A percentile compares a stretch with the other conserved stretches of the same genome.
Evolutionary conservation across 2,888 invertebrate species (phyloP).

Genomic region (Amblyjoppa fuscipennis): DNA sequence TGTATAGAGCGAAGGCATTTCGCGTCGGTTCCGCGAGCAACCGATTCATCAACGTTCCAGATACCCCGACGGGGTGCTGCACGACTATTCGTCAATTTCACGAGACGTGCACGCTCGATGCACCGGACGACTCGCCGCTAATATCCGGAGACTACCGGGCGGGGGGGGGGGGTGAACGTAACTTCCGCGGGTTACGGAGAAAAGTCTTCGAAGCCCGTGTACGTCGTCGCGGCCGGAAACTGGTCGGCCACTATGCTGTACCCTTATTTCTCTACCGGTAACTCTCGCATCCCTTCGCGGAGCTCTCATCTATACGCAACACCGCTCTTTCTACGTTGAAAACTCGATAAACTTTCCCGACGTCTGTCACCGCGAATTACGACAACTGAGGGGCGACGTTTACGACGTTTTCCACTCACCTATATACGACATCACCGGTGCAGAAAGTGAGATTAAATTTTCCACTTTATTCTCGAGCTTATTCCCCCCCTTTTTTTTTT

Average conservation of each 20-base stretch:
- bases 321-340: conserved; percentile 35
- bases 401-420: conserved; percentile 42
- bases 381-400: conserved; percentile 27
- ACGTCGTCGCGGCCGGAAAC: conserved; percentile 58
- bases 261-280: conserved; percentile 8
- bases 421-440: background rate
- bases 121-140: conserved; percentile 72
- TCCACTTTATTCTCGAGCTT: conserved; percentile 7
- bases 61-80: conserved; percentile 65
- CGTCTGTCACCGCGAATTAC: conserved; percentile 62
- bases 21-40: conserved; percentile 51
- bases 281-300: conserved; percentile 22
- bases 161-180: conserved; percentile 20
- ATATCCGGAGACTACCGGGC: conserved; percentile 71
- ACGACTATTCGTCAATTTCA: conserved; percentile 78
- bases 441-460: conserved; percentile 16
- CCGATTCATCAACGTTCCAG: conserved; percentile 76
- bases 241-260: conserved; percentile 51
- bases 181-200: conserved; percentile 53
- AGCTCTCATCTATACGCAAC: conserved; percentile 18
- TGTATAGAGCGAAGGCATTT: conserved; percentile 37
- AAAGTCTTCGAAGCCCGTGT: conserved; percentile 54
- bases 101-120: conserved; percentile 73
- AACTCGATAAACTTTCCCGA: conserved; percentile 64
- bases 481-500: background rate